Conservation (phyloP, 2,888 invertebrate species). For the Adineta ricciae region DNA sequence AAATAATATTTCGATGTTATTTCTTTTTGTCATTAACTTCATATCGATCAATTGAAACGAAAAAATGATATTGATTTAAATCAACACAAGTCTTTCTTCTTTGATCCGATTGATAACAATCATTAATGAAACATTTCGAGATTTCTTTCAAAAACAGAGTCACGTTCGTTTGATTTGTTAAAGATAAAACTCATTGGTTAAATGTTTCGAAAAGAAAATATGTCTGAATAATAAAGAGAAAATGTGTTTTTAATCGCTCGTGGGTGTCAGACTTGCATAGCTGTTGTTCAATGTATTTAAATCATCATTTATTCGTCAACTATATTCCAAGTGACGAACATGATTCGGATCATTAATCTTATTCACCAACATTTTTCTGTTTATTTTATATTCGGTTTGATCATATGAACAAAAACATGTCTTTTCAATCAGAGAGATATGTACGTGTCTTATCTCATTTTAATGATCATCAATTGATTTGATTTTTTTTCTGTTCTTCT, state of each 20-base stretch:
- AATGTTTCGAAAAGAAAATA: no score
- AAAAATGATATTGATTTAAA: no score
- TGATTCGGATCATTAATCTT: constrained; percentile 9
- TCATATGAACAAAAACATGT: background rate
- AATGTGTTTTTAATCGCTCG: background rate
- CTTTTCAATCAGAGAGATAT: background rate
- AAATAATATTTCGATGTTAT: no score
- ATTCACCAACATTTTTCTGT: background rate
- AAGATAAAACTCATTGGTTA: no score
- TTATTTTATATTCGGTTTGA: no score
- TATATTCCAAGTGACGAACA: background rate
- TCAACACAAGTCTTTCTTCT: background rate
- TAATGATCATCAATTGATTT: background rate
- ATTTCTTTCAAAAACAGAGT: background rate
- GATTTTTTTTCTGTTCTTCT: background rate
- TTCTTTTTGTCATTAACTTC: no score
- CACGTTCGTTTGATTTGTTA: no score
- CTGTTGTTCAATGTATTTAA: constrained; percentile 6
- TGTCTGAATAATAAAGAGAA: background rate
- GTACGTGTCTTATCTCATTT: background rate
- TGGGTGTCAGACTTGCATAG: background rate
- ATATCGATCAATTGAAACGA: no score
- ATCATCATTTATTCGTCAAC: background rate
- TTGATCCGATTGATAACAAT: background rate
- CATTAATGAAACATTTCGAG: background rate